A percentile compares a stretch with the other conserved stretches of the same genome.
Evolutionary conservation across 1,140 invertebrate species (phyloP).

Genomic region (Frieseomelitta varia): DNA sequence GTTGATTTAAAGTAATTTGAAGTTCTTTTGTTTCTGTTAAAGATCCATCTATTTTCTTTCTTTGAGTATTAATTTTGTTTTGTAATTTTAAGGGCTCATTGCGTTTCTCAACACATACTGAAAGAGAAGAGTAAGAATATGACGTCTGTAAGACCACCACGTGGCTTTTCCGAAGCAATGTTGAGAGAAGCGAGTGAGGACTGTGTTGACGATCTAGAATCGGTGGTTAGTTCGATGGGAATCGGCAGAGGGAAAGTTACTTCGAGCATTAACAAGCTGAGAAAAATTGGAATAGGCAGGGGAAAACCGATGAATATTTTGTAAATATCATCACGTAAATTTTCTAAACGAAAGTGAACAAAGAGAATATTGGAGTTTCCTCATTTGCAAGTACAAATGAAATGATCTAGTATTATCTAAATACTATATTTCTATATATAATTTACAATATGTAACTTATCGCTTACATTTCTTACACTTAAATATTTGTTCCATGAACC

Average conservation of each 20-base stretch:
- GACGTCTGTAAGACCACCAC: slow-evolving; percentile 44
- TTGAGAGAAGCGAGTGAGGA: slow-evolving; percentile 49
- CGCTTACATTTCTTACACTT: slow-evolving; percentile 39
- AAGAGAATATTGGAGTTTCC: too few relatives aligned
- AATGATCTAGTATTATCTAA: slow-evolving; percentile 6
- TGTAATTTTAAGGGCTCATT: slow-evolving; percentile 39
- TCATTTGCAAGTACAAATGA: background rate
- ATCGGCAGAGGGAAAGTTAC: slow-evolving; percentile 56
- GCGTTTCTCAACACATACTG: slow-evolving; percentile 52
- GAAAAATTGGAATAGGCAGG: slow-evolving; percentile 17
- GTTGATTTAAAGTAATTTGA: slow-evolving; percentile 2
- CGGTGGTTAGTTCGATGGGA: slow-evolving; percentile 54
- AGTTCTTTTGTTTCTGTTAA: background rate
- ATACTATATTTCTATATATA: slow-evolving; percentile 14
- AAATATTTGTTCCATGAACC: slow-evolving; percentile 30
- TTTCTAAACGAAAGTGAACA: background rate
- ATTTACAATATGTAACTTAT: slow-evolving; percentile 17
- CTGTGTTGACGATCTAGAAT: slow-evolving; percentile 52
- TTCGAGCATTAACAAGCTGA: background rate
- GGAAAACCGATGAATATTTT: background rate
- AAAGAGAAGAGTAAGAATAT: slow-evolving; percentile 26
- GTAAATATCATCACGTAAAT: background rate
- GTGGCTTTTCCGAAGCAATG: slow-evolving; percentile 58
- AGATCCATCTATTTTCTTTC: background rate
- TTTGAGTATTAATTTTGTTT: background rate